Conservation (phyloP, 2,797 vertebrate genomes). For the Anabacerthia variegaticeps region DNA sequence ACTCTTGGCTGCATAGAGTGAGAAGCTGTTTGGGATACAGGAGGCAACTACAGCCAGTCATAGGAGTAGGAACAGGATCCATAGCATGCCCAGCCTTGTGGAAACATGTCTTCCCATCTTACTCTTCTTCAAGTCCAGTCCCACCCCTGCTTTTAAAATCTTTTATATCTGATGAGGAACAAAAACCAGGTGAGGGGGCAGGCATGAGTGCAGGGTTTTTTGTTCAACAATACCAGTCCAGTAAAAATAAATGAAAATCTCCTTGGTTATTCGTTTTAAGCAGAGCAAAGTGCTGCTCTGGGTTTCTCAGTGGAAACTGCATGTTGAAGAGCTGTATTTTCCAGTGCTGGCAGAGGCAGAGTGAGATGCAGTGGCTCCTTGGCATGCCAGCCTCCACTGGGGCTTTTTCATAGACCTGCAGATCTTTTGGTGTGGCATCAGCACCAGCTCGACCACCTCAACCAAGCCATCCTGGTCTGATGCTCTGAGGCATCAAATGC, state of each 20-base stretch:
- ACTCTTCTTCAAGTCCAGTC: background rate
- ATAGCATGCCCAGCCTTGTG: fast-evolving
- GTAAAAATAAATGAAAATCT: slow-evolving; percentile 38
- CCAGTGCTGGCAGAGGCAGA: background rate
- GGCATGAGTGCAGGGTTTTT: background rate
- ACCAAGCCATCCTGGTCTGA: background rate
- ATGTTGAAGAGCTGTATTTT: slow-evolving; percentile 31
- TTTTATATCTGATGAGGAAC: background rate
- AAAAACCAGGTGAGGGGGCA: background rate
- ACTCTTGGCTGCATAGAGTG: background rate
- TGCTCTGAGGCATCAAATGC: background rate
- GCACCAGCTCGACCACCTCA: fast-evolving
- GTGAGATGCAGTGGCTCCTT: background rate
- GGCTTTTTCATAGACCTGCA: background rate
- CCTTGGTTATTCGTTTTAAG: slow-evolving; percentile 34
- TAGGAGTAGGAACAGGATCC: background rate
- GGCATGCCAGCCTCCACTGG: background rate
- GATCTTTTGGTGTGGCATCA: background rate
- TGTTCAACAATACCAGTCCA: background rate
- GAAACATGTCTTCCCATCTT: background rate
- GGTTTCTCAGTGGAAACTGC: background rate
- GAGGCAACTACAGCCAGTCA: background rate
- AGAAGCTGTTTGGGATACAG: background rate
- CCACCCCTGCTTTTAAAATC: background rate
- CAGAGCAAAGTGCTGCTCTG: background rate